phyloP scores from a whole-genome alignment of 1,140 invertebrate genomes.

The Eueides isabella region DNA sequence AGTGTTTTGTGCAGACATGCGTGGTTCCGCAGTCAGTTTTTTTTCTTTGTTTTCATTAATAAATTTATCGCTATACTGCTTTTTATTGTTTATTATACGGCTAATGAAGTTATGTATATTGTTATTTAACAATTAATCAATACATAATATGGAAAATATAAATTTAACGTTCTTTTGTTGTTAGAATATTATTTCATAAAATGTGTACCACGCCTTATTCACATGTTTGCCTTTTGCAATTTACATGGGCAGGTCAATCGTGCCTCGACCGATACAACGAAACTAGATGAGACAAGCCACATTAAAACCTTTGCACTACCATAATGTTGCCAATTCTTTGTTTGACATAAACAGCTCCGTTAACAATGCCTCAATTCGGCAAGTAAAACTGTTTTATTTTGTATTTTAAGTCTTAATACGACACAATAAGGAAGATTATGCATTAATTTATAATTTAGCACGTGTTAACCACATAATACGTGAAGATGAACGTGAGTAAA shows the following conservation, averaged over 20 bases:
- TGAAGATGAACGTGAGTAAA: conserved; percentile 32
- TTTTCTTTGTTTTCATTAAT: conserved; percentile 13
- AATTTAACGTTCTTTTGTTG: not conserved
- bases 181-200: not conserved
- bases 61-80: not conserved
- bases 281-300: conserved; percentile 33
- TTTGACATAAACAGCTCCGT: conserved; percentile 27
- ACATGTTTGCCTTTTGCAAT: conserved; percentile 53
- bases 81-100: conserved; percentile 2
- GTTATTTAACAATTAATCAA: not conserved
- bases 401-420: not conserved
- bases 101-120: not conserved
- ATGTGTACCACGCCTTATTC: conserved; percentile 27
- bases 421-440: not conserved
- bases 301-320: conserved; percentile 20
- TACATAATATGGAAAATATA: not conserved
- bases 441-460: not conserved
- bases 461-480: conserved; percentile 31
- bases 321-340: conserved; percentile 29
- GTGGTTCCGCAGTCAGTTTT: not conserved
- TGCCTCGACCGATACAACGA: conserved; percentile 47
- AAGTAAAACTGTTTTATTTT: not conserved
- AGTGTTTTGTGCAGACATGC: not conserved
- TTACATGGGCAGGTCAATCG: conserved; percentile 67
- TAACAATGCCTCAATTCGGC: conserved; percentile 25